These are phyloP conservation scores for Hystrix cristata DNA, from an alignment of 2,113 vertebrate genomes.

Conservation along the genomic window DNA sequence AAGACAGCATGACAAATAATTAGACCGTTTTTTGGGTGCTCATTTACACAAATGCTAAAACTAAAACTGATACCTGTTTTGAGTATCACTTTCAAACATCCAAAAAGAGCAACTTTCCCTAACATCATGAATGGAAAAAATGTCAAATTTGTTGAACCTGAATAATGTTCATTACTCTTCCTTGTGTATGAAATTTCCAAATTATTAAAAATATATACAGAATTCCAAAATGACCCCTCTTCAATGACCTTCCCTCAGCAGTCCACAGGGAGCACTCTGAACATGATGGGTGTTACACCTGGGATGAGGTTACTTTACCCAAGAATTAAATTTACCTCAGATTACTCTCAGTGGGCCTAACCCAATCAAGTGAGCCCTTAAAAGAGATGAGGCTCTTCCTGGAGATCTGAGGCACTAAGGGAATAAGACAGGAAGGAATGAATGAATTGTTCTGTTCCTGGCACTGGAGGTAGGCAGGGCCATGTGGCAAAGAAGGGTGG, in stretches of 20 bases:
- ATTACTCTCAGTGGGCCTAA: background rate
- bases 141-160: background rate
- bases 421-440: background rate
- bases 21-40: background rate
- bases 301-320: background rate
- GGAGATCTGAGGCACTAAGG: background rate
- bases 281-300: background rate
- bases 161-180: background rate
- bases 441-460: background rate
- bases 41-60: background rate
- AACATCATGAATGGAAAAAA: background rate
- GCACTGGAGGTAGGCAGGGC: background rate
- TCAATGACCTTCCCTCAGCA: background rate
- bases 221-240: conserved; percentile 25
- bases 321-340: background rate
- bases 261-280: background rate
- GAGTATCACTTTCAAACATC: conserved; percentile 42
- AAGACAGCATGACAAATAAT: conserved; percentile 1
- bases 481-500: background rate
- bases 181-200: background rate
- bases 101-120: conserved; percentile 18
- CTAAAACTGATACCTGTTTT: background rate
- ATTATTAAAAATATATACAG: background rate
- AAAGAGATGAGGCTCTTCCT: background rate
- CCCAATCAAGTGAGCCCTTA: background rate